A percentile compares a stretch with the other conserved stretches of the same genome.
phyloP scores from a whole-genome alignment of 92 coral and sea anemone genomes.

The Meandrina meandrites region DNA sequence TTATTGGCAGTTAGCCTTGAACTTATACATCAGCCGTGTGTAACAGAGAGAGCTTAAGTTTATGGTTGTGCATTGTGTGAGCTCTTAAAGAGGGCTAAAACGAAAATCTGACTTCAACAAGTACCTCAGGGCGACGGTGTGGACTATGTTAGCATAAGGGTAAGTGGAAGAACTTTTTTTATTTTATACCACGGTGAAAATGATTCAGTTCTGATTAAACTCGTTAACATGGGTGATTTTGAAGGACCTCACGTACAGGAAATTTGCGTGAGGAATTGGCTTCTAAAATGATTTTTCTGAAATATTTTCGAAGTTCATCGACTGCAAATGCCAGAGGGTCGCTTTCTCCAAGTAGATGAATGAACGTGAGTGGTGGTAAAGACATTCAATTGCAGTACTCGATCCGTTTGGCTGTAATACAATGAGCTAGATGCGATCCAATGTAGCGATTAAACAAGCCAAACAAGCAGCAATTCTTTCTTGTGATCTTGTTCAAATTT shows the following conservation, averaged over 20 bases:
- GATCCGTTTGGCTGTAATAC: not conserved
- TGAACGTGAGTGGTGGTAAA: not conserved
- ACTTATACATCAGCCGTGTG: not conserved
- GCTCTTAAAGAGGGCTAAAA: constrained; percentile 19
- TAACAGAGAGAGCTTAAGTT: not conserved
- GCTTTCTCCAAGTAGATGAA: not conserved
- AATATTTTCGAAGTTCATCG: not conserved
- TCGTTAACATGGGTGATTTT: constrained; percentile 15
- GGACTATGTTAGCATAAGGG: constrained; percentile 5
- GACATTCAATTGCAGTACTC: not conserved
- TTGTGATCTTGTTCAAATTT: constrained; percentile 14
- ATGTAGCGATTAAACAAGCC: not conserved
- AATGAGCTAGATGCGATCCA: constrained; percentile 10
- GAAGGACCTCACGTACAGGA: constrained; percentile 32
- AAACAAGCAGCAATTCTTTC: constrained; percentile 26
- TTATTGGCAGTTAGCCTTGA: constrained; percentile 32
- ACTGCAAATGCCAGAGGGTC: not conserved
- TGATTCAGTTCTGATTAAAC: constrained; percentile 11
- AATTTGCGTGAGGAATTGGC: not conserved
- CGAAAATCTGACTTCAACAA: constrained; percentile 33
- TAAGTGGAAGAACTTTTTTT: constrained; percentile 4
- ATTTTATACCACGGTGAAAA: not conserved
- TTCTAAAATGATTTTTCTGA: not conserved
- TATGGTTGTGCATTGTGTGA: not conserved
- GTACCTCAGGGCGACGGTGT: constrained; percentile 5